Evolutionary conservation across 2,113 vertebrate genomes (phyloP).

Genomic region (Paratilapia polleni): DNA sequence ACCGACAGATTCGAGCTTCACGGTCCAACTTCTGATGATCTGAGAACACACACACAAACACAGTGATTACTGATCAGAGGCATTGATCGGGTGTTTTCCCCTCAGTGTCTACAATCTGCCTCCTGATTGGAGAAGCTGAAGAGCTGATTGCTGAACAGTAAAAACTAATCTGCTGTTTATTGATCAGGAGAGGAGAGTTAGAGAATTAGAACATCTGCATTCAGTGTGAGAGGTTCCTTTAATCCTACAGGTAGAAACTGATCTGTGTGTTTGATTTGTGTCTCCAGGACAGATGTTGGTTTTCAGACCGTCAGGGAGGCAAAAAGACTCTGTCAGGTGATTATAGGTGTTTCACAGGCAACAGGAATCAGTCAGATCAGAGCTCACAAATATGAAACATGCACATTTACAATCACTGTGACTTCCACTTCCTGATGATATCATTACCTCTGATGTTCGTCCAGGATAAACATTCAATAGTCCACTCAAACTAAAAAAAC

Average conservation of each 20-base stretch:
- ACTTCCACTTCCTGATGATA: neutral
- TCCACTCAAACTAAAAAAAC: neutral
- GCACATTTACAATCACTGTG: neutral
- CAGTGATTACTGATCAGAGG: neutral
- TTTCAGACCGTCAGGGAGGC: neutral
- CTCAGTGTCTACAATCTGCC: no score
- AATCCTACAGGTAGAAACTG: no score
- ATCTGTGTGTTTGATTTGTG: no score
- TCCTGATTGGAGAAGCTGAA: neutral
- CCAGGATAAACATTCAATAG: neutral
- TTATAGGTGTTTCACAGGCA: neutral
- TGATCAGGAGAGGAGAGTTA: neutral
- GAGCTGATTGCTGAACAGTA: neutral
- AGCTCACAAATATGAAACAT: neutral
- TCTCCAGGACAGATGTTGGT: neutral
- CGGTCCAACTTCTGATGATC: slow-evolving; percentile 82
- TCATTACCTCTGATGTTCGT: neutral
- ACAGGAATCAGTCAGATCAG: neutral
- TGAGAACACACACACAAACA: slow-evolving; percentile 47
- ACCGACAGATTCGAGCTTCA: slow-evolving; percentile 79
- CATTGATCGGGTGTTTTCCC: neutral
- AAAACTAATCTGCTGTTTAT: neutral
- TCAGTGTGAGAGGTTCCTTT: no score
- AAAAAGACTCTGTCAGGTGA: neutral
- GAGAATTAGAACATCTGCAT: no score